A percentile compares a stretch with the other conserved stretches of the same genome.
Conservation (phyloP, 2,113 vertebrate genomes). For the Bubo blakistoni region DNA sequence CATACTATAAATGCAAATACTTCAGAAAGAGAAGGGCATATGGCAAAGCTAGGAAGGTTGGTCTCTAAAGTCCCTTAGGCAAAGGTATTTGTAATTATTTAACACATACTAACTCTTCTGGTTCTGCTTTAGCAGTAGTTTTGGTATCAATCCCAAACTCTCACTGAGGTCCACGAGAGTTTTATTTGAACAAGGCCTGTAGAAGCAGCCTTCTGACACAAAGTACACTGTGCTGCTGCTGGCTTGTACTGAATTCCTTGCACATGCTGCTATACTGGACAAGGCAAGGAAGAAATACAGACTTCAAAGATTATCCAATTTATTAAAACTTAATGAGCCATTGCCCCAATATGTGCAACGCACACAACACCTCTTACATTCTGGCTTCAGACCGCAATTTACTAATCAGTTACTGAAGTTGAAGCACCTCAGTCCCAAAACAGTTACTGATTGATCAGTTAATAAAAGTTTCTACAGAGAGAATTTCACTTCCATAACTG, state of each 20-base stretch:
- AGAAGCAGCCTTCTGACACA: background rate
- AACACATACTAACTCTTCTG: background rate
- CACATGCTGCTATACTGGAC: background rate
- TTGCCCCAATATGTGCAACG: background rate
- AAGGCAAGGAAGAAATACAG: background rate
- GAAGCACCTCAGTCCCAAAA: background rate
- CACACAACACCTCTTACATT: background rate
- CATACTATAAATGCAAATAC: background rate
- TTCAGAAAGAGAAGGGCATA: background rate
- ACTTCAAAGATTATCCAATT: background rate
- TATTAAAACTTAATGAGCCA: conserved; percentile 44
- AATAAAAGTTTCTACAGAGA: background rate
- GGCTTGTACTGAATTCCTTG: background rate
- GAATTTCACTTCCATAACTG: background rate
- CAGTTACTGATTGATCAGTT: background rate
- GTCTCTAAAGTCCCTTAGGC: background rate
- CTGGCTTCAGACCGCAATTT: conserved; percentile 5
- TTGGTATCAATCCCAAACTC: background rate
- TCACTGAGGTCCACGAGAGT: background rate
- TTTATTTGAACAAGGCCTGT: background rate
- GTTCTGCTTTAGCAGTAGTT: background rate
- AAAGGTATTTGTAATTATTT: background rate
- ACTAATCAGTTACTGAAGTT: background rate
- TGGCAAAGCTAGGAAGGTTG: background rate
- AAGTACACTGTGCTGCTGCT: background rate